These are phyloP conservation scores for Trichopria drosophilae DNA, from an alignment of 2,888 invertebrate genomes.

Conservation along the genomic window DNA sequence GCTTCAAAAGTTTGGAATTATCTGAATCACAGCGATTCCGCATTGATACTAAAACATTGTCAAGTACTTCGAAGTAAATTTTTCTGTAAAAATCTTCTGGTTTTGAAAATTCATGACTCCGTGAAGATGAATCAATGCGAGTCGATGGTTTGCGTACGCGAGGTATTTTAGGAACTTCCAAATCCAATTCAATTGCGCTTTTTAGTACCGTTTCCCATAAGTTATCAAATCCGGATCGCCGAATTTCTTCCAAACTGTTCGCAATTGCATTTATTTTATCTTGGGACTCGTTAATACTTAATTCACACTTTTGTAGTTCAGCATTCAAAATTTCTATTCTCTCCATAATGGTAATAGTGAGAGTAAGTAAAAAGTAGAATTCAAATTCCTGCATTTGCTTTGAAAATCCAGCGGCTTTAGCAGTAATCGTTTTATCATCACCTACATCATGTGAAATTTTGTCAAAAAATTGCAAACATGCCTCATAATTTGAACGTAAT, in stretches of 20 bases:
- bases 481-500: conserved; percentile 19
- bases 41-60: conserved; percentile 23
- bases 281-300: conserved; percentile 20
- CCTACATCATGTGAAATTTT: conserved; percentile 1
- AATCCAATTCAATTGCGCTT: conserved; percentile 18
- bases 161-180: conserved; percentile 22
- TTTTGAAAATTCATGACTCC: conserved; percentile 11
- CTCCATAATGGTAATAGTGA: conserved; percentile 31
- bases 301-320: conserved; percentile 26
- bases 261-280: too few relatives aligned
- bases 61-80: conserved; percentile 27
- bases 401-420: conserved; percentile 26
- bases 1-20: conserved; percentile 21
- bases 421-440: conserved; percentile 7
- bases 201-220: conserved; percentile 13
- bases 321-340: conserved; percentile 27
- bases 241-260: conserved; percentile 8
- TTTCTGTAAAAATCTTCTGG: conserved; percentile 26
- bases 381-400: conserved; percentile 13
- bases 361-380: conserved; percentile 17
- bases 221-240: conserved; percentile 18
- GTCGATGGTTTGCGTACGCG: conserved; percentile 8
- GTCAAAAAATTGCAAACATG: conserved; percentile 23
- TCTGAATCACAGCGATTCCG: conserved; percentile 21
- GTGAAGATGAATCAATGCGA: conserved; percentile 11